Base-by-base conservation (phyloP, 2,797 vertebrate species). In the Heterohyrax brucei region DNA sequence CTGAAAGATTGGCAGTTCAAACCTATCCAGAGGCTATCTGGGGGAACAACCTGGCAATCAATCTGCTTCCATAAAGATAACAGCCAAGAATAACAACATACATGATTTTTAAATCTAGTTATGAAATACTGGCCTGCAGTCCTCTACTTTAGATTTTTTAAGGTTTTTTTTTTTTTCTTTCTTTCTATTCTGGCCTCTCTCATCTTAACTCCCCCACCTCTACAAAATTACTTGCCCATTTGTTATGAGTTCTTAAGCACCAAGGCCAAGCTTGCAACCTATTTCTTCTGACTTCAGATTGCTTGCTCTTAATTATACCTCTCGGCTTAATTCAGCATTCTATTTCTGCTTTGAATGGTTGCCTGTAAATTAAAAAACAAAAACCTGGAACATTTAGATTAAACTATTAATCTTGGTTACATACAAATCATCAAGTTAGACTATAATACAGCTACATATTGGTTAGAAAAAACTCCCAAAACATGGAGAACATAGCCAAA, bases 341-440 rank as follows among this genome's bases (percentile, higher is more conserved):
- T 83, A 75, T 82, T 92, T 94, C 78, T 89, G 73, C 86, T 91
- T 89, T 91, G 77, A 82, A 53, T 93, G 50, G 46, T 83, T 94
- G 50, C 59, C 53, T 86, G 50, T 59, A 75, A 61, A n/a, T 88
- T 28, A 66, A 66, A 39, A 44, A 46, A 73, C 48, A 79, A 59
- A n/a, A 30, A 26, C 90, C 66, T 59, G 64, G 48, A 76, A 76
- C 10, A 87, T 84, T 87, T 92, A 66, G 87, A 92, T 75, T 72
- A 33, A 89, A 26, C 7, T 64, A n/a, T 64, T 56, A 61, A 59
- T 77, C 75, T 91, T 50, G 46, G 10, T 89, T 91, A 89, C 44
- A 48, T 39, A 62, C 28, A 79, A 87, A 77, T 18, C 30, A 75
- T 81, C 79, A 92, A 21, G 19, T 62, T 93, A 59, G 7, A 75